Evolutionary conservation across 2,888 invertebrate species (phyloP).

Genomic region (Diabrotica balteata): DNA sequence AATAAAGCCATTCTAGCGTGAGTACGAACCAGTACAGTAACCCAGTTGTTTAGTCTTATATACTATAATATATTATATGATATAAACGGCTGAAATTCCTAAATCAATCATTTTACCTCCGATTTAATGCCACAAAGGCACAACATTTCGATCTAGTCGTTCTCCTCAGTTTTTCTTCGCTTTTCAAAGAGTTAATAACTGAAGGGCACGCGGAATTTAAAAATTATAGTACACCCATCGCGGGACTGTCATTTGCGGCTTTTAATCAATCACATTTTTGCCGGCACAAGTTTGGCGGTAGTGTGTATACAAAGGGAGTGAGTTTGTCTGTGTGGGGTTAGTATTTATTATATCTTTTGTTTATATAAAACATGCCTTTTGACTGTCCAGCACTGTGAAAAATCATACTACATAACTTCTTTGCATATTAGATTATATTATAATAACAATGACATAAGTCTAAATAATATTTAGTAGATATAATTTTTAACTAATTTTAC

Average conservation of each 20-base stretch:
- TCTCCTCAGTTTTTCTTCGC: slow-evolving; percentile 41
- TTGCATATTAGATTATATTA: not conserved
- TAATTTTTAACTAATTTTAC: too few relatives aligned
- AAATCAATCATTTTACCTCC: slow-evolving; percentile 42
- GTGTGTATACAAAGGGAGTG: slow-evolving; percentile 8
- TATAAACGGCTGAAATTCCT: slow-evolving; percentile 33
- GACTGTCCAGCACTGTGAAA: not conserved
- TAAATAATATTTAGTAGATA: too few relatives aligned
- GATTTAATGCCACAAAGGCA: slow-evolving; percentile 25
- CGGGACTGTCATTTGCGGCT: slow-evolving; percentile 45
- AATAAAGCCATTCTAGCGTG: slow-evolving; percentile 32
- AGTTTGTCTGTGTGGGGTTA: slow-evolving; percentile 10
- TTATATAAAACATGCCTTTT: not conserved
- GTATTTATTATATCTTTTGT: slow-evolving; percentile 12
- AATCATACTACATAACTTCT: too few relatives aligned
- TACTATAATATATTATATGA: slow-evolving; percentile 32
- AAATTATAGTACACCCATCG: slow-evolving; percentile 41
- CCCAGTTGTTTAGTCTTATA: slow-evolving; percentile 34
- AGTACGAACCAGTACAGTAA: slow-evolving; percentile 34
- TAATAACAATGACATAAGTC: not conserved
- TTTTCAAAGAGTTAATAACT: slow-evolving; percentile 46
- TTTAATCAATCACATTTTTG: slow-evolving; percentile 51
- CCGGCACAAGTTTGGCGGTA: slow-evolving; percentile 35
- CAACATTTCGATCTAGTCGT: slow-evolving; percentile 31
- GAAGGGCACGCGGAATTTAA: slow-evolving; percentile 1